Evolutionary conservation across 2,113 vertebrate genomes (phyloP).

Genomic region (Mormyrus iriodes): DNA sequence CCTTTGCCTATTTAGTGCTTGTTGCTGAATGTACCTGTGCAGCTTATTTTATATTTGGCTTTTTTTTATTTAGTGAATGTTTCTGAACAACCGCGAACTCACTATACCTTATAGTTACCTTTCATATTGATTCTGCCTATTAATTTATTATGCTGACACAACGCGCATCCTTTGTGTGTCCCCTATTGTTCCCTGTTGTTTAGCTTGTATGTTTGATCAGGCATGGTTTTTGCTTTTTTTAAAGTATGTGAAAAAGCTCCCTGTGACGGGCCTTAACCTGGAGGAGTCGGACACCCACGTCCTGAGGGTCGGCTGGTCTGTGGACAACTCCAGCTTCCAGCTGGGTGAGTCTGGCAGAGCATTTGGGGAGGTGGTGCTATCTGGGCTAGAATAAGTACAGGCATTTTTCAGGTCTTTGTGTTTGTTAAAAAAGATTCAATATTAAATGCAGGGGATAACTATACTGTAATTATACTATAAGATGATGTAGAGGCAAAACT

Average conservation of each 20-base stretch:
- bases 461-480: background rate
- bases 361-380: background rate
- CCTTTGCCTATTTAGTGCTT: background rate
- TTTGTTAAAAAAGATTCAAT: background rate
- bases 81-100: background rate
- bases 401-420: background rate
- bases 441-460: background rate
- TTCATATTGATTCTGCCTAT: background rate
- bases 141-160: background rate
- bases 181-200: background rate
- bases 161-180: background rate
- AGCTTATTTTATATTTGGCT: background rate
- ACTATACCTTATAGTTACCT: background rate
- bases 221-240: background rate
- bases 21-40: background rate
- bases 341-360: slow-evolving; percentile 61
- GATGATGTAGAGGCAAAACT: background rate
- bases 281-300: slow-evolving; percentile 51
- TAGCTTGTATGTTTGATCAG: background rate
- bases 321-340: slow-evolving; percentile 60
- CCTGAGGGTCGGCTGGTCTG: slow-evolving; percentile 79
- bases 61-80: background rate
- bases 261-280: slow-evolving; percentile 41
- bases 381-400: background rate
- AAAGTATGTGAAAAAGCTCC: slow-evolving; percentile 65